Evolutionary conservation across 1,140 invertebrate species (phyloP), one percentile per base, ranked within the genome.

Genomic region (Trypoxylus dichotomus): DNA sequence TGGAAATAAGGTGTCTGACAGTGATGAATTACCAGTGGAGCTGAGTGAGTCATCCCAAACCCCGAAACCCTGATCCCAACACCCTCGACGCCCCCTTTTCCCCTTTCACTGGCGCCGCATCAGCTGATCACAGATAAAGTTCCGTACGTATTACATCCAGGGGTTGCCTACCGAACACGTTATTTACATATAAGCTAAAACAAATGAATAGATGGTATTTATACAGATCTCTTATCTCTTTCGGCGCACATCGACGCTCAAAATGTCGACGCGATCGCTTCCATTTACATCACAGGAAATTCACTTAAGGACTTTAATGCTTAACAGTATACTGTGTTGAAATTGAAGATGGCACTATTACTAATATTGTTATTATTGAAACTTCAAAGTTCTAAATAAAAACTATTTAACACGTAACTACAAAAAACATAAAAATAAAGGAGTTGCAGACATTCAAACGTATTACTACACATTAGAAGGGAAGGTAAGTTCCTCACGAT

Each of bases 1-100:
- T 82, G 81, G 82, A 82, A 82, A 82, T 82, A 82, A 83, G 82
- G 82, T 82, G 82, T 82, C 80, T 83, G 82, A 83, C 82, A 83
- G 74, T 83, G 82, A 83, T 83, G 81, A 78, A 83, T 83, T 82
- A 82, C 80, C 81, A 78, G 32, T 15, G 63, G 76, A 77, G 79
- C 79, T 80, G 82, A 83, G 81, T 83, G 82, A 83, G 81, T 83
- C 82, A 83, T 83, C 82, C 80, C 74, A 79, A 74, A 71, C 77
- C 74, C 42, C 19, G 24, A 41, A 54, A 54, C 47, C 7, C 47
- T 54, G 47, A 54, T 54, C 27, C 76, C 37, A 58, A 63, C 79
- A 32, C 37, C 78, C 60, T 43, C 75, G 10, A 37, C 71, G 41
- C 76, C 73, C 77, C 63, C 54, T 75, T 41, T 27, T 47, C 37